Evolutionary conservation across 2,888 invertebrate genomes (phyloP).

Genomic region (Sarcophaga variegata): DNA sequence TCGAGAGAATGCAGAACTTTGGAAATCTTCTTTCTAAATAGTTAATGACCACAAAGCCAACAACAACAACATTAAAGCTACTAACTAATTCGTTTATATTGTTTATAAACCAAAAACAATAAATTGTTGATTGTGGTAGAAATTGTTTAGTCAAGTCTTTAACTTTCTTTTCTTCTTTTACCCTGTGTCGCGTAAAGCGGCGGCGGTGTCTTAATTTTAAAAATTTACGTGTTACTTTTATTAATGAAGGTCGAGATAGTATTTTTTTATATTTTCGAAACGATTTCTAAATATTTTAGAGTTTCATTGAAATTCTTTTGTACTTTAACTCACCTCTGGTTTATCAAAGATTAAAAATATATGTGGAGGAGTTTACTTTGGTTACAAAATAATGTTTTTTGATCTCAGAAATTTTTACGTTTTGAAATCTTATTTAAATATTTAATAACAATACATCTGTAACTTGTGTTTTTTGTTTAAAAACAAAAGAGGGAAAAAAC

Average conservation of each 20-base stretch:
- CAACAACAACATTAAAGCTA: constrained; percentile 15
- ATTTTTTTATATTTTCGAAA: constrained; percentile 1
- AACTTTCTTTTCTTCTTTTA: constrained; percentile 64
- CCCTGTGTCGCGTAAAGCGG: constrained; percentile 10
- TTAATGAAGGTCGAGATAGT: constrained; percentile 36
- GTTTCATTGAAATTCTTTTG: constrained; percentile 5
- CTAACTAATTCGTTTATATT: background rate
- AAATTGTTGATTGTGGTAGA: background rate
- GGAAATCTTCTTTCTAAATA: background rate
- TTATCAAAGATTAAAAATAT: background rate
- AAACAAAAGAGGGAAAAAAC: background rate
- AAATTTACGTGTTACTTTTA: constrained; percentile 58
- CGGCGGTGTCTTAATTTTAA: constrained; percentile 3
- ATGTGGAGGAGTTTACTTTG: background rate
- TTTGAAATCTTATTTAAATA: background rate
- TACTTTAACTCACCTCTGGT: constrained; percentile 52
- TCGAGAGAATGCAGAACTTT: constrained; percentile 25
- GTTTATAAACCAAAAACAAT: constrained; percentile 2
- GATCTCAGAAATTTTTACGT: background rate
- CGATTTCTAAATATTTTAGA: background rate
- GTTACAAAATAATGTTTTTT: background rate
- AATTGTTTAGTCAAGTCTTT: constrained; percentile 22
- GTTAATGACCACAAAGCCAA: background rate
- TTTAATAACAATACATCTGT: background rate
- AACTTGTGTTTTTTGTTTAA: constrained; percentile 16